phyloP scores from a whole-genome alignment of 1,140 invertebrate species.

The Ceratina calcarata region DNA sequence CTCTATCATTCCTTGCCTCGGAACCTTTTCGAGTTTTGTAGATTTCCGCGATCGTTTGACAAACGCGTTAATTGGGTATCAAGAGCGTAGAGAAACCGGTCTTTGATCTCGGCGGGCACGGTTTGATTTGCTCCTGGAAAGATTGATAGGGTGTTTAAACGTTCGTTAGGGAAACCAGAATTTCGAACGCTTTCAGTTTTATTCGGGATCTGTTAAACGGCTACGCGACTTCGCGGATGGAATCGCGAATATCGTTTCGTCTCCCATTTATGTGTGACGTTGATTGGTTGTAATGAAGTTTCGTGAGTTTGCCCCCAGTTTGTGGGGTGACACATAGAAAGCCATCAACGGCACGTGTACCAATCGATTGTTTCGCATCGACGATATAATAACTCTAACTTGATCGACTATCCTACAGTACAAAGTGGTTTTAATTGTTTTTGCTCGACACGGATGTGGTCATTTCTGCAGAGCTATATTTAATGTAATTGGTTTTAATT shows the following conservation, averaged over 20 bases:
- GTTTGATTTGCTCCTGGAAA: constrained; percentile 25
- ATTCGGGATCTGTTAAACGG: not conserved
- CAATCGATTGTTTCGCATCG: constrained; percentile 35
- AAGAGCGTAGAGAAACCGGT: constrained; percentile 3
- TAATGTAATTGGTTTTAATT: not conserved
- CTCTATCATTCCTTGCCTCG: not conserved
- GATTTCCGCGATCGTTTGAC: constrained; percentile 19
- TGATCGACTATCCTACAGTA: constrained; percentile 41
- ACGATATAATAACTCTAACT: constrained; percentile 42
- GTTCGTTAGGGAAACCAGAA: not conserved
- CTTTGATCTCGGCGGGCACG: constrained; percentile 25
- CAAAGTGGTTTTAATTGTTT: constrained; percentile 48
- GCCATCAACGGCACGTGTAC: constrained; percentile 11
- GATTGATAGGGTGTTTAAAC: constrained; percentile 15
- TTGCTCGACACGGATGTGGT: not conserved
- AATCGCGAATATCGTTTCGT: not conserved
- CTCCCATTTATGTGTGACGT: not conserved
- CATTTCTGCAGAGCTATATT: not conserved
- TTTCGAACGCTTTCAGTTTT: constrained; percentile 22
- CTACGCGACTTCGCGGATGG: not conserved
- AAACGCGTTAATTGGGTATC: constrained; percentile 46
- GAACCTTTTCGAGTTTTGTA: constrained; percentile 19
- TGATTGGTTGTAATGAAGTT: constrained; percentile 30
- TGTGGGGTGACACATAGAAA: not conserved
- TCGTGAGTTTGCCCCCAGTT: not conserved